Evolutionary conservation across 2,888 invertebrate genomes (phyloP).

Genomic region (Spodoptera picta): DNA sequence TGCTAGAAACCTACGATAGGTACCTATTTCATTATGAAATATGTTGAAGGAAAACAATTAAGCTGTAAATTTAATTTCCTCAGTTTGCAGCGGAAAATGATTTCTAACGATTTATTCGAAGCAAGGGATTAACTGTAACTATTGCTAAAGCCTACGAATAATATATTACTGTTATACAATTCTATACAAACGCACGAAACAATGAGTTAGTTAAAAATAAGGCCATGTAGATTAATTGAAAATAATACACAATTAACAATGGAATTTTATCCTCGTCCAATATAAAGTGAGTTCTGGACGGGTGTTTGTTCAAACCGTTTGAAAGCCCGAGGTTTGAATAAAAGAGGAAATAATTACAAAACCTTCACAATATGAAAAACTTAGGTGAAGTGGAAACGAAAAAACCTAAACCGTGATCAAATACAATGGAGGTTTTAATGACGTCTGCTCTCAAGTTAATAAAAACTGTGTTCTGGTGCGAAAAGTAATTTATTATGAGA

Average conservation of each 20-base stretch:
- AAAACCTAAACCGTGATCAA: constrained; percentile 27
- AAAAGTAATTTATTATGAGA: constrained; percentile 24
- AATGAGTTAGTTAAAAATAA: constrained; percentile 12
- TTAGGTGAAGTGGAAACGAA: constrained; percentile 24
- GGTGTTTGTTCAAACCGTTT: constrained; percentile 1
- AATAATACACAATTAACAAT: constrained; percentile 7
- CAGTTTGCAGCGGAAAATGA: constrained; percentile 65
- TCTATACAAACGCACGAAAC: constrained; percentile 13
- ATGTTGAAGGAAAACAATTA: constrained; percentile 64
- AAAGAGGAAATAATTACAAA: constrained; percentile 17
- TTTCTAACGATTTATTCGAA: constrained; percentile 64
- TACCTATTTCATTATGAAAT: constrained; percentile 20
- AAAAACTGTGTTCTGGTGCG: constrained; percentile 33
- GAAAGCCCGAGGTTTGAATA: not conserved
- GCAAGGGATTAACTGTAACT: constrained; percentile 13
- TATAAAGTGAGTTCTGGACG: not conserved
- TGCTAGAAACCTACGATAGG: no score
- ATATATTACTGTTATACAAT: constrained; percentile 11
- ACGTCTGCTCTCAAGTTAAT: constrained; percentile 39
- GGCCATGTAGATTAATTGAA: not conserved
- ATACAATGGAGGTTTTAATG: constrained; percentile 36
- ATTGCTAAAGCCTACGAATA: constrained; percentile 8
- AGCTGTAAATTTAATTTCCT: constrained; percentile 68
- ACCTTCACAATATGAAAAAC: constrained; percentile 23
- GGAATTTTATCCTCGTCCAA: constrained; percentile 4